Conservation (phyloP, 2,888 invertebrate species). For the Acleris cristana region DNA sequence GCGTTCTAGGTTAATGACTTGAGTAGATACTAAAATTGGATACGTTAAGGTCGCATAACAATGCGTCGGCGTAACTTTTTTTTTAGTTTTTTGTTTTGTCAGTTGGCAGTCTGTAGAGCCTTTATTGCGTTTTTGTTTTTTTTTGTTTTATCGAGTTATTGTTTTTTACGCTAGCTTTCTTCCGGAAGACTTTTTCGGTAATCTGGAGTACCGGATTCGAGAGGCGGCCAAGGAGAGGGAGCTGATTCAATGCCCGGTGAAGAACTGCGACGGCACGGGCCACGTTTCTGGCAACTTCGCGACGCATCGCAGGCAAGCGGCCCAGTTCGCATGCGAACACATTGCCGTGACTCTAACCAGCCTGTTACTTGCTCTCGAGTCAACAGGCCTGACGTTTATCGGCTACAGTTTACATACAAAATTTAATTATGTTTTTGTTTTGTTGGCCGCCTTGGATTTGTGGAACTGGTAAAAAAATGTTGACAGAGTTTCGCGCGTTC, state of each 20-base stretch:
- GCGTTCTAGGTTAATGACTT: constrained; percentile 55
- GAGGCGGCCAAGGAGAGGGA: constrained; percentile 84
- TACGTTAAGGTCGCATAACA: constrained; percentile 42
- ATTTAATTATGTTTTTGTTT: constrained; percentile 11
- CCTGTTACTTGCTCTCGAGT: constrained; percentile 86
- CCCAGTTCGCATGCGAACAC: constrained; percentile 46
- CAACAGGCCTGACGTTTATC: constrained; percentile 85
- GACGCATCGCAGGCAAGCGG: constrained; percentile 92
- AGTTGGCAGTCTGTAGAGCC: constrained; percentile 35
- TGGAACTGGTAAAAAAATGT: constrained; percentile 10
- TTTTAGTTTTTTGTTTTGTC: constrained; percentile 37
- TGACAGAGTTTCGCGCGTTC: constrained; percentile 24
- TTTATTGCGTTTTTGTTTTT: constrained; percentile 43
- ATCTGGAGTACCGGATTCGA: constrained; percentile 82
- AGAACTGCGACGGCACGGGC: constrained; percentile 93
- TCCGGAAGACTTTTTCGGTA: constrained; percentile 72
- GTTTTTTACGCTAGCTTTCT: constrained; percentile 59
- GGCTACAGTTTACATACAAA: constrained; percentile 80
- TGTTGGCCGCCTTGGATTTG: constrained; percentile 10
- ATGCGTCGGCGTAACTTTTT: constrained; percentile 39
- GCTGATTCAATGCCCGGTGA: constrained; percentile 91
- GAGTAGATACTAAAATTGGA: constrained; percentile 46
- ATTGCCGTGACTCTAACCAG: constrained; percentile 78
- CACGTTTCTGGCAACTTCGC: constrained; percentile 95
- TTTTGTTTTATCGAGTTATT: constrained; percentile 41